phyloP scores from a whole-genome alignment of 1,140 invertebrate genomes.

The Bacillus rossius region DNA sequence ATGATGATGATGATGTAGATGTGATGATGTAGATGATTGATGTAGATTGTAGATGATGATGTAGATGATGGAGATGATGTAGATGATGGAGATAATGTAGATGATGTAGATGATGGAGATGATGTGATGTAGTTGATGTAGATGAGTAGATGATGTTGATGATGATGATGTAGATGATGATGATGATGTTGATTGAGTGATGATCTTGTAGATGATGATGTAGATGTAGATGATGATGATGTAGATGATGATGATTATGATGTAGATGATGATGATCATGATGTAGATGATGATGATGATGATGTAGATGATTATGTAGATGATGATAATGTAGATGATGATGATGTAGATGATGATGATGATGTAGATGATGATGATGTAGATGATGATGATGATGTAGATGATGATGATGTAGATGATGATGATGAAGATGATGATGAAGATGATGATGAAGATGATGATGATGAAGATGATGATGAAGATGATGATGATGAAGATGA shows the following conservation, averaged over 20 bases:
- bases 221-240: not conserved
- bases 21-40: too few species aligned
- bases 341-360: not conserved
- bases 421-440: constrained; percentile 5
- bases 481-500: constrained; percentile 1
- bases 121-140: not conserved
- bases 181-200: constrained; percentile 3
- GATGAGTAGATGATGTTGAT: constrained; percentile 2
- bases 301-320: not conserved
- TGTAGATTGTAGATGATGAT: too few species aligned
- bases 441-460: not conserved
- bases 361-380: not conserved
- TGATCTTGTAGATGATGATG: constrained; percentile 1
- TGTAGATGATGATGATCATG: not conserved
- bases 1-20: constrained; percentile 1
- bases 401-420: not conserved
- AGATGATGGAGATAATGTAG: not conserved
- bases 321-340: too few species aligned
- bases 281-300: not conserved
- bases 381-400: not conserved
- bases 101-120: not conserved
- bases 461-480: constrained; percentile 1
- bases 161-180: not conserved
- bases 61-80: not conserved
- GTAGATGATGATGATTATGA: not conserved